Conservation (phyloP, 2,888 invertebrate species). For the Drosophila prostipennis region DNA sequence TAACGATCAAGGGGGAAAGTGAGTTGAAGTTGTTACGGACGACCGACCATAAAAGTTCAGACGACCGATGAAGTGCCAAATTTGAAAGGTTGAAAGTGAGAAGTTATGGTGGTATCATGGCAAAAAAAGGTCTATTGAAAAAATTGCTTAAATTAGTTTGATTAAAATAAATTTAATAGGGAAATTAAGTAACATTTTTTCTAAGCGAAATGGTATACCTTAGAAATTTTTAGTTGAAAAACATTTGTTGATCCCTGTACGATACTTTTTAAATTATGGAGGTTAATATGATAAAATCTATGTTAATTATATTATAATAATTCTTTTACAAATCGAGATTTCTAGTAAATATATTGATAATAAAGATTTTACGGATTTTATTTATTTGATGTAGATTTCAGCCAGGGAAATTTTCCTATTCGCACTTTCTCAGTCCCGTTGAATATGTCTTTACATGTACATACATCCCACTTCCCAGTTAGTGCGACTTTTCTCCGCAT, state of each 20-base stretch:
- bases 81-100: slow-evolving; percentile 52
- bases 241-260: too few species aligned
- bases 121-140: slow-evolving; percentile 6
- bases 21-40: slow-evolving; percentile 52
- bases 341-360: too few species aligned
- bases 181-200: not conserved
- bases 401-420: slow-evolving; percentile 10
- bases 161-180: not conserved
- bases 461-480: slow-evolving; percentile 15
- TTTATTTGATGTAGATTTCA: not conserved
- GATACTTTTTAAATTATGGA: too few species aligned
- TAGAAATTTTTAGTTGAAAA: too few species aligned
- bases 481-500: slow-evolving; percentile 52
- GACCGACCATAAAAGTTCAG: slow-evolving; percentile 36
- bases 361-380: not conserved
- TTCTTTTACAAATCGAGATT: too few species aligned
- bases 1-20: slow-evolving; percentile 40
- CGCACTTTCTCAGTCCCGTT: slow-evolving; percentile 25
- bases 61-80: slow-evolving; percentile 45
- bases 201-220: too few species aligned
- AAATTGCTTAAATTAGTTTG: not conserved
- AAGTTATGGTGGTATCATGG: slow-evolving; percentile 13
- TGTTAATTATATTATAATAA: not conserved
- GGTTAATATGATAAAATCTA: too few species aligned
- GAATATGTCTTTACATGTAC: not conserved